These are phyloP conservation scores for Phyllotreta cruciferae DNA, from an alignment of 2,888 invertebrate genomes.

Conservation along the genomic window DNA sequence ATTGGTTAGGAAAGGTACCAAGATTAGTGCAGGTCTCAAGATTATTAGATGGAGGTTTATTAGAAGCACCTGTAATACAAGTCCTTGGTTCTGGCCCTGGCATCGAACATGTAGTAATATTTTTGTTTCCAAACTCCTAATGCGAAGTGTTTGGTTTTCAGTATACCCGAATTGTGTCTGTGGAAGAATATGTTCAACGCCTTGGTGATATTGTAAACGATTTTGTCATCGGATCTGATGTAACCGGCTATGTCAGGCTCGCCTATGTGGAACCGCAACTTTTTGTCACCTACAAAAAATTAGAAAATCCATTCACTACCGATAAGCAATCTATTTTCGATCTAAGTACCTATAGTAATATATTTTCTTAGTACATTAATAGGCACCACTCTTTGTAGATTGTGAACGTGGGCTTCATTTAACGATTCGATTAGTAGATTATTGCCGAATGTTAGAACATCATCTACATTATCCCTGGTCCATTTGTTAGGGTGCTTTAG, in stretches of 20 bases:
- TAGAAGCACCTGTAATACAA: constrained; percentile 60
- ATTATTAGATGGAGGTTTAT: neutral
- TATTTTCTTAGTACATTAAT: constrained; percentile 62
- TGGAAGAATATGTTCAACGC: constrained; percentile 66
- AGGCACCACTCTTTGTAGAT: constrained; percentile 45
- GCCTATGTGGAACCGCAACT: constrained; percentile 56
- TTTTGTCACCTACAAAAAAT: constrained; percentile 52
- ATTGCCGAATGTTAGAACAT: constrained; percentile 65
- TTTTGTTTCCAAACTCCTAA: constrained; percentile 67
- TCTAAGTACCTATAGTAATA: constrained; percentile 59
- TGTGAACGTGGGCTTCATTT: constrained; percentile 51
- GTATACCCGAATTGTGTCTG: constrained; percentile 63
- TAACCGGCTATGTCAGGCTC: constrained; percentile 57
- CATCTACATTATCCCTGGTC: constrained; percentile 68
- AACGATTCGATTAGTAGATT: constrained; percentile 59
- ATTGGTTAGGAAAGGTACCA: too few species aligned
- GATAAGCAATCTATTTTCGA: neutral
- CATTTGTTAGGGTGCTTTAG: constrained; percentile 68
- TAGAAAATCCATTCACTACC: neutral
- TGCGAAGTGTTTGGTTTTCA: constrained; percentile 59
- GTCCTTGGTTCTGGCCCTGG: constrained; percentile 65
- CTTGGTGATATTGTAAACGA: constrained; percentile 61
- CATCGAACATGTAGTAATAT: constrained; percentile 71
- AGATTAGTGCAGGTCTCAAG: too few species aligned
- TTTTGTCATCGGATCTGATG: constrained; percentile 54